Base-by-base conservation (phyloP, 2,113 vertebrate species). In the Elgaria multicarinata region DNA sequence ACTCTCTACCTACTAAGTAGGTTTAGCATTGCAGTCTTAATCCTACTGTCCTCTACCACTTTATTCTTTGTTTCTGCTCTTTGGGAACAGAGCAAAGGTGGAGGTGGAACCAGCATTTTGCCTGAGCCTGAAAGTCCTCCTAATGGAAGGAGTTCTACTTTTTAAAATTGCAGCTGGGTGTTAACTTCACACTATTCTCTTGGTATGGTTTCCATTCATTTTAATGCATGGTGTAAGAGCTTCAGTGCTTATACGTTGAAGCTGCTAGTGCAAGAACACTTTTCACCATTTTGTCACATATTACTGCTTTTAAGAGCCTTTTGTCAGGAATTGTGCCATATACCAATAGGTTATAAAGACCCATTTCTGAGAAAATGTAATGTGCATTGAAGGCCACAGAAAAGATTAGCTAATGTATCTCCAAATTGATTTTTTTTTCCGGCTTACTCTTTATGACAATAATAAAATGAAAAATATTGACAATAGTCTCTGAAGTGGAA, bases 281-380 rank as follows among this genome's bases (percentile, higher is more conserved):
- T 79, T 86, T 80, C 36, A 31, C 85, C 67, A 67, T 94, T 93
- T 92, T 81, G 16, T 50, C 0, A 0, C 20, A 88, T 22, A 50
- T 50, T 84, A 53, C 31, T 50, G 31, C 83, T n/a, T 84, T 84
- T 84, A 71, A 84, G 42, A 69, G 64, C 53, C 42, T 93, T 92
- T 90, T 83, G 18, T 64, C 0, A 0, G 10, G 85, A 44, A 50
- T 88, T 3, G 26, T n/a, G 91, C 94, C 96, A 93, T 90, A 91
- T 94, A 94, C 94, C 93, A 96, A 95, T 95, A 96, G 95, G 95
- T 77, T 91, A 95, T 96, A 97, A 96, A 96, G 95, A 97, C 91
- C 93, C 93, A 90, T 96, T 96, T 97, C 95, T 96, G 87, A 95
- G 94, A 95, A 96, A 97, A 93, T 9, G 5, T 93, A 92, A 94